Evolutionary conservation across 1,140 invertebrate species (phyloP).

Genomic region (Trypoxylus dichotomus): DNA sequence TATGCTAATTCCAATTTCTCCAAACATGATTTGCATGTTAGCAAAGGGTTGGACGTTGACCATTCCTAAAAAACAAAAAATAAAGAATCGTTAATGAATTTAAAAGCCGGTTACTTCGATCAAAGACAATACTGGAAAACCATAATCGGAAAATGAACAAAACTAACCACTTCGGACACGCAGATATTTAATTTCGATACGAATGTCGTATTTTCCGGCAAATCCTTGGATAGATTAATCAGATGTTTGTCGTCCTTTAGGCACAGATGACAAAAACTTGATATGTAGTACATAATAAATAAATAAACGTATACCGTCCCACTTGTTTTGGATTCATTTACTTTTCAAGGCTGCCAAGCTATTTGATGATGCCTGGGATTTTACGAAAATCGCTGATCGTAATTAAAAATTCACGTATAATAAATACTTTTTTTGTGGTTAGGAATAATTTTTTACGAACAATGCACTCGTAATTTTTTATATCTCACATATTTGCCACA

Average conservation of each 20-base stretch:
- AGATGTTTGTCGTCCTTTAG: slow-evolving; percentile 49
- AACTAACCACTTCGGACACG: slow-evolving; percentile 50
- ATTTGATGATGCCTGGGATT: neutral
- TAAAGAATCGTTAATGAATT: neutral
- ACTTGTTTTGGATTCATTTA: slow-evolving; percentile 2
- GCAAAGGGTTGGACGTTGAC: neutral
- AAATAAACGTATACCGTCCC: neutral
- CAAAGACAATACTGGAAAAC: neutral
- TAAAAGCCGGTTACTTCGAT: neutral
- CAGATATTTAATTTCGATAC: slow-evolving; percentile 48
- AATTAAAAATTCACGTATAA: too few relatives aligned
- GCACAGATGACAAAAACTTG: slow-evolving; percentile 50
- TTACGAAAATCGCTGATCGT: neutral
- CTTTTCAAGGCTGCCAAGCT: neutral
- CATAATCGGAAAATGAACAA: neutral
- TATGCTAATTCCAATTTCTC: slow-evolving; percentile 46
- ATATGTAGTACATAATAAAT: slow-evolving; percentile 44
- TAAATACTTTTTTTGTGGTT: too few relatives aligned
- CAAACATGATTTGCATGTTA: slow-evolving; percentile 48
- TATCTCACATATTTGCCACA: neutral
- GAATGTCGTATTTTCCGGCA: slow-evolving; percentile 43
- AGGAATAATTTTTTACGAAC: too few relatives aligned
- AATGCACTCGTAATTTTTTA: too few relatives aligned
- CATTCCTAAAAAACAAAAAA: neutral
- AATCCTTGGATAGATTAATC: slow-evolving; percentile 47